Conservation (phyloP, 2,113 vertebrate species). For the Sceloporus tristichus region DNA sequence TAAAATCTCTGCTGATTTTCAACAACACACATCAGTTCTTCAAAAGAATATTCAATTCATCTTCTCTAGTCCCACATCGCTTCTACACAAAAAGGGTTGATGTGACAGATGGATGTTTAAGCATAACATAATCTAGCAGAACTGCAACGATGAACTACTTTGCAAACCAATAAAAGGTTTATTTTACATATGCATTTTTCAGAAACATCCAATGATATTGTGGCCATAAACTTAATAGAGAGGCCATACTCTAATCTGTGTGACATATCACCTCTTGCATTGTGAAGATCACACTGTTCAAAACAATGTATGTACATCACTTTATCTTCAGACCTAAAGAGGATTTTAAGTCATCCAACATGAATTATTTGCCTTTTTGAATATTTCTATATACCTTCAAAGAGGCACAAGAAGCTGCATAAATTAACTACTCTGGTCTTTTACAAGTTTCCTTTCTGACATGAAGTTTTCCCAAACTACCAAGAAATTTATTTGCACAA, state of each 20-base stretch:
- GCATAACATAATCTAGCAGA: neutral
- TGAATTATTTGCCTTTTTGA: neutral
- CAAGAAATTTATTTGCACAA: neutral
- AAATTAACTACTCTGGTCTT: neutral
- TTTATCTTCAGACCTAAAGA: neutral
- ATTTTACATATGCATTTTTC: neutral
- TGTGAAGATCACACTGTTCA: neutral
- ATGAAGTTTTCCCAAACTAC: neutral
- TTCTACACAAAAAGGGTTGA: neutral
- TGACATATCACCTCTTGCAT: neutral
- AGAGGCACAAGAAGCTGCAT: neutral
- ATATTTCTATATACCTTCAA: neutral
- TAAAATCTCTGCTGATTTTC: neutral
- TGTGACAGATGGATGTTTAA: neutral
- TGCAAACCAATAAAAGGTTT: neutral
- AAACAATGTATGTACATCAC: neutral
- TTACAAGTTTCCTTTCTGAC: neutral
- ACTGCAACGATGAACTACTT: neutral
- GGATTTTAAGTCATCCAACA: neutral
- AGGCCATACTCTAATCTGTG: neutral
- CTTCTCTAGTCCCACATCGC: slow-evolving; percentile 13
- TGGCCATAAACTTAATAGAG: neutral
- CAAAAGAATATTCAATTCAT: neutral
- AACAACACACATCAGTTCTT: neutral
- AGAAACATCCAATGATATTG: neutral